Conservation (phyloP, 1,140 invertebrate species). For the Conus ventricosus region DNA sequence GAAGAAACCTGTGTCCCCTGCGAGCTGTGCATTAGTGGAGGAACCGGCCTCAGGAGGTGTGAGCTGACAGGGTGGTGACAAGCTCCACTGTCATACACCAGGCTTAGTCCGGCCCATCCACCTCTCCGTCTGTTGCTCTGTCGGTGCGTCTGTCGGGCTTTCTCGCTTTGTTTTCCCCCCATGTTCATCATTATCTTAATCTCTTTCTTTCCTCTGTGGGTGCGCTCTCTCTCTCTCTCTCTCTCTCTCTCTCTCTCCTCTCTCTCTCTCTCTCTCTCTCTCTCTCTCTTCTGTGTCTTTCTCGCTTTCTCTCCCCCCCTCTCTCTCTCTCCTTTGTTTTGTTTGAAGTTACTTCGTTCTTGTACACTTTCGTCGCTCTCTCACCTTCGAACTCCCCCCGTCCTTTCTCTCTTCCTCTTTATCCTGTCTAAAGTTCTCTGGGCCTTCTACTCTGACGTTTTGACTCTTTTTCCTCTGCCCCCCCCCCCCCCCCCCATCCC, state of each 20-base stretch:
- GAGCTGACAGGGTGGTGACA: no score
- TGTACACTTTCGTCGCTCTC: no score
- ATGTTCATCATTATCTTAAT: neutral
- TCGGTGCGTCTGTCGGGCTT: no score
- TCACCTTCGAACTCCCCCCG: no score
- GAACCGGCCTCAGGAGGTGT: neutral
- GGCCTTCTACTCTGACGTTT: neutral
- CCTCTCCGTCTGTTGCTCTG: neutral
- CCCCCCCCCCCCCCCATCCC: no score
- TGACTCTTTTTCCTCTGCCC: neutral
- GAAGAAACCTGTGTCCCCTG: no score
- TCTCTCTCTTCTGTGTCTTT: neutral
- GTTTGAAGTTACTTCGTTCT: no score
- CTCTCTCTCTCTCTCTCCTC: neutral
- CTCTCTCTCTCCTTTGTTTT: neutral
- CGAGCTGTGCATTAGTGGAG: no score
- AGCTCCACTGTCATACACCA: no score
- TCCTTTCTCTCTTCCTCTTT: neutral
- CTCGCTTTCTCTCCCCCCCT: neutral
- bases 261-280: neutral
- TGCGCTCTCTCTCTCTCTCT: neutral
- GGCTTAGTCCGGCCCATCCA: neutral
- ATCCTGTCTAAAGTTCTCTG: neutral
- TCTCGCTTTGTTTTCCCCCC: neutral
- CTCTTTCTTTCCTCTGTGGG: neutral